These are phyloP conservation scores for Coccyzus lansbergi DNA, from an alignment of 2,797 vertebrate genomes.

Conservation along the genomic window DNA sequence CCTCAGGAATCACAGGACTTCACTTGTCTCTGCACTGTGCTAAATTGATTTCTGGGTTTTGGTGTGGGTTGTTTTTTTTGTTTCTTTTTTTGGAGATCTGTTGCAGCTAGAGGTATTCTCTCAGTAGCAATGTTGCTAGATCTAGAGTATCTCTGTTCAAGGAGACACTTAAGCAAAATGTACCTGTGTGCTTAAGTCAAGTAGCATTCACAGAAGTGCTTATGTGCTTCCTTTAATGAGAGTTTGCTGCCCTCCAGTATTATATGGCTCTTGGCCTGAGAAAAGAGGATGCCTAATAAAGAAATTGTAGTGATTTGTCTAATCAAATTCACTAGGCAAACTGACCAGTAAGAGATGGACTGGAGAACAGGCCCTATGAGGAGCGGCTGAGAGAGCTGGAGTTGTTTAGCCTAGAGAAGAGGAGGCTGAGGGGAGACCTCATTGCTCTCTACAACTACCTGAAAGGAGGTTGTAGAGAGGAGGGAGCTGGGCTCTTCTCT, in stretches of 20 bases:
- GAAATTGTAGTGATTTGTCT: not conserved
- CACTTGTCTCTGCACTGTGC: not conserved
- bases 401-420: too few species aligned
- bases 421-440: too few species aligned
- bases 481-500: too few species aligned
- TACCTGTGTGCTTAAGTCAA: not conserved
- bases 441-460: too few species aligned
- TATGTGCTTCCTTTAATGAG: not conserved
- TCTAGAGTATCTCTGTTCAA: not conserved
- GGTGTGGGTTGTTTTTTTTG: not conserved
- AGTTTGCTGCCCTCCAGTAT: not conserved
- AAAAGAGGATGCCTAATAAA: not conserved
- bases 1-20: not conserved
- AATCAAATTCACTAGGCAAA: not conserved
- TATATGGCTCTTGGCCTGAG: not conserved
- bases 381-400: too few species aligned
- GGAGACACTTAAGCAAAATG: not conserved
- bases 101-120: not conserved
- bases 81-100: not conserved
- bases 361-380: too few species aligned
- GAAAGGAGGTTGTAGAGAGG: too few species aligned
- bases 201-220: fast-evolving
- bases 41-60: not conserved
- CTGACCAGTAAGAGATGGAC: not conserved
- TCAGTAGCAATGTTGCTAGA: not conserved